Evolutionary conservation across 2,797 vertebrate species (phyloP), one percentile per base, ranked within the genome.

Genomic region (Etheostoma perlongum): DNA sequence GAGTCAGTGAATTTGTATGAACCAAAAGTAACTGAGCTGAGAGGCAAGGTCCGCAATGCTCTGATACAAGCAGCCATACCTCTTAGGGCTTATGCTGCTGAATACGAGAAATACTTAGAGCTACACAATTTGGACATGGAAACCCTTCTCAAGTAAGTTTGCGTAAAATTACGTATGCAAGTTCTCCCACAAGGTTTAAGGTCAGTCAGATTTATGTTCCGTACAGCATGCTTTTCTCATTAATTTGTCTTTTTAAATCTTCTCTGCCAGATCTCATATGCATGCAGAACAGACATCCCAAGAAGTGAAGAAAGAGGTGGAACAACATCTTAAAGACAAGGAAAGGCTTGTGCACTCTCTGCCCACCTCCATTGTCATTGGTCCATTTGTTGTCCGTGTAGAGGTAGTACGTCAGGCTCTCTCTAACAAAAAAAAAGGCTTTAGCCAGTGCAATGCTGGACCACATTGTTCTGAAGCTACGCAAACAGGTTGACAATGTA

Each of bases 1-100:
- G 93, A 96, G 54, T 96, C 97, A 0, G 96, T 98, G 75, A 89
- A 86, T 23, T 89, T 97, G 72, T 91, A 93, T 0, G 97, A 99
- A 72, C 95, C 96, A 19, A 82, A 93, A 61, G 96, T 98, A 67
- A 89, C 65, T 18, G 92, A 96, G 62, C 85, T 97, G 40, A 95
- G 95, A 23, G 89, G 95, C 21, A 68, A 78, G 61, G 71, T 98
- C 16, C 71, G 64, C 46, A 83, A 58, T 0, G 95, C 96, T 42
- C 71, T 98, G 48, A 79, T 16, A 9, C 96, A 96, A 91, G 94
- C 97, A 33, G 55, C 83, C 73, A 89, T 97, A 72, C 96, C 96
- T 3, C 95, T 99, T 57, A 92, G 81, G 71, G 97, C 97, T 51
- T 99, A 98, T 0, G 94, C 96, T 85, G 93, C 86, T 85, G 90